These are phyloP conservation scores for Littorina saxatilis DNA, from an alignment of 1,140 invertebrate species.

Conservation along the genomic window DNA sequence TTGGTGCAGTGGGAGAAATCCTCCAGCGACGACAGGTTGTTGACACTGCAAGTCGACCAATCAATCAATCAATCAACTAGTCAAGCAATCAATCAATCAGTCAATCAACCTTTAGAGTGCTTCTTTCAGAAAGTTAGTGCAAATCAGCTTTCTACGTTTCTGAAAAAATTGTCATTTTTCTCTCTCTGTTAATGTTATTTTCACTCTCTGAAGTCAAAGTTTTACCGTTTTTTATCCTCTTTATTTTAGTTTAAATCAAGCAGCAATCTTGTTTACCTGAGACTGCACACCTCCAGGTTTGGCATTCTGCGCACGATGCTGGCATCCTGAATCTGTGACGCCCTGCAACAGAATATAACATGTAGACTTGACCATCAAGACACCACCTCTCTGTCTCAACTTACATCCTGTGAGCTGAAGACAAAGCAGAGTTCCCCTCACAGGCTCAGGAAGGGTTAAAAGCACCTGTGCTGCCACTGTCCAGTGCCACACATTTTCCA, in stretches of 20 bases:
- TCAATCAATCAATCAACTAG: background rate
- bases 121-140: no score
- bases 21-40: conserved; percentile 88
- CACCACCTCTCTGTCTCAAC: background rate
- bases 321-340: conserved; percentile 65
- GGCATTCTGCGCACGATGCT: conserved; percentile 67
- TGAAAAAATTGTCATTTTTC: no score
- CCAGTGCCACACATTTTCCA: no score
- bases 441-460: no score
- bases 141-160: no score
- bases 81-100: background rate
- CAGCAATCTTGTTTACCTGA: conserved; percentile 54
- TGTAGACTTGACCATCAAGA: no score
- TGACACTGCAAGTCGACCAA: conserved; percentile 85
- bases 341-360: conserved; percentile 52
- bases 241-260: background rate
- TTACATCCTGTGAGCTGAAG: no score
- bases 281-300: conserved; percentile 70
- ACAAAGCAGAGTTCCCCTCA: no score
- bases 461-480: no score
- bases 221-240: background rate
- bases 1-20: conserved; percentile 91
- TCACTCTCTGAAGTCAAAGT: no score
- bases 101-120: background rate
- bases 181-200: no score